phyloP scores from a whole-genome alignment of 2,888 invertebrate genomes.

The Tenthredo distinguenda region DNA sequence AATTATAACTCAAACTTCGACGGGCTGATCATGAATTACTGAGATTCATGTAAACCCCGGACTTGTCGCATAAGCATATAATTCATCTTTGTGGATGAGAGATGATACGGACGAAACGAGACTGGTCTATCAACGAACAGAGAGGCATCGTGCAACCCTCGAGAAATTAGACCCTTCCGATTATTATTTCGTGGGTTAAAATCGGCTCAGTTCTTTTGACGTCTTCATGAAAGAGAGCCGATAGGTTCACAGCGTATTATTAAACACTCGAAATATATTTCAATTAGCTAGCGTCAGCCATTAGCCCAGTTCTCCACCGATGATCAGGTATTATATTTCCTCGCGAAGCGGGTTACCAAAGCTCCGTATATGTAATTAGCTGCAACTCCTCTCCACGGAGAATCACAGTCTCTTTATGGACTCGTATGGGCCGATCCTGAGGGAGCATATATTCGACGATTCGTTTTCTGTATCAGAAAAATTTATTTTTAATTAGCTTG shows the following conservation, averaged over 20 bases:
- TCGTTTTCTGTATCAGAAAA: background rate
- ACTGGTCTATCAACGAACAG: background rate
- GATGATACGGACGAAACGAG: background rate
- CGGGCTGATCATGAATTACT: background rate
- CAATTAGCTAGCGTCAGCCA: background rate
- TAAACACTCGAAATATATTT: constrained; percentile 4
- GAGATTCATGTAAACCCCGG: background rate
- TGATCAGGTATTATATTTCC: background rate
- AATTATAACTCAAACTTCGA: too few relatives aligned
- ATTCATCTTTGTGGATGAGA: background rate
- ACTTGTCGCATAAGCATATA: background rate
- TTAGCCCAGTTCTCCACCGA: background rate
- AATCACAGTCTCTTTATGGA: background rate
- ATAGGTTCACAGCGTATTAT: background rate
- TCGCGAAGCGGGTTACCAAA: background rate
- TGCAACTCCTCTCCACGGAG: background rate
- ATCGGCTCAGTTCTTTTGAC: background rate
- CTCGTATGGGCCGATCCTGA: background rate
- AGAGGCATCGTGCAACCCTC: background rate
- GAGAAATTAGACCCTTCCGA: background rate
- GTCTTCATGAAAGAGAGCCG: background rate
- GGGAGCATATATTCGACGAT: background rate
- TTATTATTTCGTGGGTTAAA: background rate
- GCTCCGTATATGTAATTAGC: background rate
- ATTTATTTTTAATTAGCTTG: background rate